Base-by-base conservation (phyloP, 2,797 vertebrate species). In the Onychomys arenicola region DNA sequence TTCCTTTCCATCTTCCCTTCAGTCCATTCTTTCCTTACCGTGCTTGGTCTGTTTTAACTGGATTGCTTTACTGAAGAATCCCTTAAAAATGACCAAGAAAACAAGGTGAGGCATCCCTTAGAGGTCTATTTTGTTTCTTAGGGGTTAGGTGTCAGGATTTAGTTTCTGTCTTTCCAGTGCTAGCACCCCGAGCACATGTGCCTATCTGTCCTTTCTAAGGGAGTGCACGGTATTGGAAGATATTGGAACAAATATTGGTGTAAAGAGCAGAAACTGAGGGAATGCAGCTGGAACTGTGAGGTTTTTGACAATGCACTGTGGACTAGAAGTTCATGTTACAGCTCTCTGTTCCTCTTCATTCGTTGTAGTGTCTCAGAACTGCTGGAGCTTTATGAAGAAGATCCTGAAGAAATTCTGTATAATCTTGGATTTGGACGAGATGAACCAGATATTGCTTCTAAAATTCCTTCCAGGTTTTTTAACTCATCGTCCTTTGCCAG, bases 371-470 rank as follows among this genome's bases (percentile, higher is more conserved):
- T 99, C 97, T 99, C 99, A 80, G 99, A 99, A 98, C 98, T 99
- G 96, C 98, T 99, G 98, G 99, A 99, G 97, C 98, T 99, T 96
- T 99, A 99, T 75, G 99, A 99, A 95, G 99, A 99, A 98, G 99
- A 99, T 98, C 99, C 99, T 0, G 99, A 99, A 98, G 99, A 99
- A 98, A 98, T 99, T 93, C 99, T 99, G 7, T 99, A 99, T 92
- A 99, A 99, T 98, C 99, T 99, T 61, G 99, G 99, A 40, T 99
- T 99, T 97, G 99, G 99, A 96, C 98, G 98, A 90, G 99, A 99
- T 98, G 99, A 99, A 98, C 99, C 99, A 14, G 99, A 99, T 98
- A 98, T 99, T 84, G 99, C 99, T 97, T 99, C 99, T 9, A 99
- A 99, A 98, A 99, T 99, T 97, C 99, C 99, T 87, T 98, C 99